Evolutionary conservation across 1,140 invertebrate species (phyloP).

Genomic region (Lepidurus arcticus): DNA sequence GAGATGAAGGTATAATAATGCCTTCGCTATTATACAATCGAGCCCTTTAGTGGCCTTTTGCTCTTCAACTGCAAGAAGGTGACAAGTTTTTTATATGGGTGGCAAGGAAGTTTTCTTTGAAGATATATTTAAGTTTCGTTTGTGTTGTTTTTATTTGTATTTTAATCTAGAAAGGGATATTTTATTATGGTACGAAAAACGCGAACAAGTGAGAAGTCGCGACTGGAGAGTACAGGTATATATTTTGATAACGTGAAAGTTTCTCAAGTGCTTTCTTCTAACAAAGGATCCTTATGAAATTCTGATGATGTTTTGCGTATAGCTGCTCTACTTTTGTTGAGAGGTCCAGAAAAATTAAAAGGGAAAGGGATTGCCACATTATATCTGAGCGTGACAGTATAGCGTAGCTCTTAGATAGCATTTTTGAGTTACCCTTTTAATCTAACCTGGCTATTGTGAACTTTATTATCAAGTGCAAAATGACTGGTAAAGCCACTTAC

Average conservation of each 20-base stretch:
- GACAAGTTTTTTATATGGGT: no score
- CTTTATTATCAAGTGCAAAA: no score
- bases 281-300: slow-evolving; percentile 6
- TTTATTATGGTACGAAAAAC: not conserved
- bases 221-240: not conserved
- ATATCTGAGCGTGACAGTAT: not conserved
- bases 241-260: slow-evolving; percentile 12
- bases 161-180: no score
- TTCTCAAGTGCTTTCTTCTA: not conserved
- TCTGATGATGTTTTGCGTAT: not conserved
- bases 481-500: not conserved
- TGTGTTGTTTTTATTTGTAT: no score
- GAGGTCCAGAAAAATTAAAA: not conserved
- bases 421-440: no score
- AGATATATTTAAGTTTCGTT: no score
- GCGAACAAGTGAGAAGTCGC: not conserved
- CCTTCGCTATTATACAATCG: no score
- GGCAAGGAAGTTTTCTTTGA: no score
- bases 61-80: no score
- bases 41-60: no score
- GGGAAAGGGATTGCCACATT: slow-evolving; percentile 5
- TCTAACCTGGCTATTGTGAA: no score
- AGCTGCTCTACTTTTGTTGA: not conserved
- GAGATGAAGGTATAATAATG: no score
- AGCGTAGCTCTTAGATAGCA: not conserved